Conservation (phyloP, 2,113 vertebrate species). For the Sporophila hypoxantha region DNA sequence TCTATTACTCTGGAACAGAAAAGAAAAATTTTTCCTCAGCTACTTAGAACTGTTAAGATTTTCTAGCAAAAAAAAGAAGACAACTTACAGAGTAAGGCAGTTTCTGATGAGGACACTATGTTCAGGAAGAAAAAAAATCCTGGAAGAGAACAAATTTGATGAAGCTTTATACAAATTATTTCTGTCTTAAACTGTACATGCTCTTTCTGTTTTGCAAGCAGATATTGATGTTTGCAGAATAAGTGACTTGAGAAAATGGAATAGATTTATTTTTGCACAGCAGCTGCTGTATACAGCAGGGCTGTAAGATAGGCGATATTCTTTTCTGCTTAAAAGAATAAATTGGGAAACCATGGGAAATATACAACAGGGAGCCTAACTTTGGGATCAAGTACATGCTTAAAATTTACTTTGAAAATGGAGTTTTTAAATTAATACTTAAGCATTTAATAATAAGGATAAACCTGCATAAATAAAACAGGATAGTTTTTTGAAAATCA, state of each 20-base stretch:
- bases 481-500: neutral
- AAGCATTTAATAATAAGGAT: neutral
- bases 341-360: neutral
- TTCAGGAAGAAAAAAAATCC: neutral
- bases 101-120: neutral
- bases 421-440: neutral
- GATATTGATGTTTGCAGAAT: neutral
- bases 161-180: neutral
- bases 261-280: neutral
- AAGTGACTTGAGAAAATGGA: neutral
- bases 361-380: neutral
- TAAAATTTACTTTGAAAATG: neutral
- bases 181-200: neutral
- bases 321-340: neutral
- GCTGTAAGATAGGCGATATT: neutral
- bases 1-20: neutral
- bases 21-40: neutral
- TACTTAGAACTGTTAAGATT: neutral
- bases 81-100: neutral
- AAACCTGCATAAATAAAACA: neutral
- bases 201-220: neutral
- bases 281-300: neutral
- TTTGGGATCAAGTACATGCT: neutral
- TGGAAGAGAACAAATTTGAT: neutral
- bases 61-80: neutral